Evolutionary conservation across 2,797 vertebrate genomes (phyloP).

Genomic region (Galaxias olidus): DNA sequence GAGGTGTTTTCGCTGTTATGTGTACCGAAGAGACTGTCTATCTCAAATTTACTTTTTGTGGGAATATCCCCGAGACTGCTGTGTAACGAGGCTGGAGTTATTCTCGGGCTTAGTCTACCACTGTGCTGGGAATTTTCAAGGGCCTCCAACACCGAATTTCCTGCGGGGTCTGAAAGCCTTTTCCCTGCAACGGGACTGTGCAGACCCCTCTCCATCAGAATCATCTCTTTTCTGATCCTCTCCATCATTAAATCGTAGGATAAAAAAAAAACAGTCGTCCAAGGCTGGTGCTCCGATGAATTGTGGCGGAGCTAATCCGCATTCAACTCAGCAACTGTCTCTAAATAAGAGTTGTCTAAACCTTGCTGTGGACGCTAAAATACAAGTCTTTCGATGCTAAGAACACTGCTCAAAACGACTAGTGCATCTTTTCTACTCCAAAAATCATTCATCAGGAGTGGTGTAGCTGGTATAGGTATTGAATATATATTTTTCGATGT

Average conservation of each 20-base stretch:
- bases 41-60: constrained; percentile 97
- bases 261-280: constrained; percentile 82
- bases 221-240: constrained; percentile 98
- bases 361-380: constrained; percentile 89
- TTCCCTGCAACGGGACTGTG: constrained; percentile 91
- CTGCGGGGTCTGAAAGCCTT: constrained; percentile 91
- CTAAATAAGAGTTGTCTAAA: constrained; percentile 84
- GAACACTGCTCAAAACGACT: constrained; percentile 94
- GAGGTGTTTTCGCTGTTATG: constrained; percentile 84
- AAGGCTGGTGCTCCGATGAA: constrained; percentile 84
- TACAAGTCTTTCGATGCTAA: constrained; percentile 87
- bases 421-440: constrained; percentile 90
- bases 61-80: constrained; percentile 90
- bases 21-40: constrained; percentile 93
- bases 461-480: constrained; percentile 89
- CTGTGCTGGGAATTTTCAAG: constrained; percentile 98
- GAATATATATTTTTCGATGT: too few species aligned
- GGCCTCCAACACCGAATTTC: constrained; percentile 96
- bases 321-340: constrained; percentile 88
- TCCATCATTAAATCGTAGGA: constrained; percentile 95
- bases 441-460: constrained; percentile 99
- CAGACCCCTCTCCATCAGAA: constrained; percentile 90
- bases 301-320: constrained; percentile 93
- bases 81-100: constrained; percentile 92
- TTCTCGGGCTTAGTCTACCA: constrained; percentile 93